A percentile compares a stretch with the other conserved stretches of the same genome.
These are phyloP conservation scores for Graphium colonna DNA, from an alignment of 2,888 invertebrate species.

Conservation along the genomic window DNA sequence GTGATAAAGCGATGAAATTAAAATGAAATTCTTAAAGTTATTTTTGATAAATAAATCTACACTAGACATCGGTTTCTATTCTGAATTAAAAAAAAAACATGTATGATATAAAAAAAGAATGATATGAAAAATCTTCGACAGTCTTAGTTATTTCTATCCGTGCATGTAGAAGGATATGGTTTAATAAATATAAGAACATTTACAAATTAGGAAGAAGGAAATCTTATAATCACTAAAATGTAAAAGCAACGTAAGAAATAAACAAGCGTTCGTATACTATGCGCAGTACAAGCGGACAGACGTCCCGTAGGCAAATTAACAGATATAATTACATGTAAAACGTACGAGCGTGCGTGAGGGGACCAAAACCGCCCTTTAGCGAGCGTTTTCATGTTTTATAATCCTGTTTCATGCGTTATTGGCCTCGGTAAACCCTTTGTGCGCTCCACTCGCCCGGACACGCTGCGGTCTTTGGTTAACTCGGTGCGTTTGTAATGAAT, in stretches of 20 bases:
- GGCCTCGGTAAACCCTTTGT: conserved; percentile 60
- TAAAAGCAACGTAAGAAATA: not conserved
- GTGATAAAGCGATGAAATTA: too few relatives aligned
- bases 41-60: too few relatives aligned
- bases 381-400: conserved; percentile 74
- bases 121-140: too few relatives aligned
- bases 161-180: too few relatives aligned
- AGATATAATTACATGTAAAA: conserved; percentile 68
- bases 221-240: not conserved
- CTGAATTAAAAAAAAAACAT: too few relatives aligned
- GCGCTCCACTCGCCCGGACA: conserved; percentile 40
- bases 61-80: too few relatives aligned
- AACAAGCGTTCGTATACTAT: not conserved
- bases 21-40: too few relatives aligned
- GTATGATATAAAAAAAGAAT: too few relatives aligned
- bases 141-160: too few relatives aligned
- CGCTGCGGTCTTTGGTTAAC: conserved; percentile 36
- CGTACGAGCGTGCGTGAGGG: conserved; percentile 37
- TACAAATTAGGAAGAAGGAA: not conserved
- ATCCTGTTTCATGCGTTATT: conserved; percentile 79
- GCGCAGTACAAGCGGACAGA: conserved; percentile 17
- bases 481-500: conserved; percentile 21
- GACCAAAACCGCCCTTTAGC: conserved; percentile 56
- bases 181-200: not conserved
- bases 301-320: conserved; percentile 52